Evolutionary conservation across 2,797 vertebrate genomes (phyloP).

Genomic region (Choloepus didactylus): DNA sequence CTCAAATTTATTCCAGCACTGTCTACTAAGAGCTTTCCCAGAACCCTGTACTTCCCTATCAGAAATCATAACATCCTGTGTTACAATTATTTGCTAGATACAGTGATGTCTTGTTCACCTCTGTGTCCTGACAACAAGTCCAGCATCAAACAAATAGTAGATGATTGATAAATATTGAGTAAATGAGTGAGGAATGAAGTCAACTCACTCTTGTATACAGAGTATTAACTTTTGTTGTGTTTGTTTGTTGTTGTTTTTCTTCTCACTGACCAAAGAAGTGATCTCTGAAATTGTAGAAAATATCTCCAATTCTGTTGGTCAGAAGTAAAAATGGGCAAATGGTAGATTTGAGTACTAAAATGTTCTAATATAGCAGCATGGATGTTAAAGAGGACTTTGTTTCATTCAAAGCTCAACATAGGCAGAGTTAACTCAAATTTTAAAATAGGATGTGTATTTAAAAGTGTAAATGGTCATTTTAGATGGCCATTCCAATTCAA

Average conservation of each 20-base stretch:
- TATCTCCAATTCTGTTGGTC: background rate
- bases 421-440: background rate
- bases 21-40: background rate
- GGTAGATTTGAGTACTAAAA: background rate
- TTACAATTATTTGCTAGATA: background rate
- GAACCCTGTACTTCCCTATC: background rate
- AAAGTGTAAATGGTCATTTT: constrained; percentile 29
- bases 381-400: constrained; percentile 41
- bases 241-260: background rate
- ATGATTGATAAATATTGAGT: constrained; percentile 17
- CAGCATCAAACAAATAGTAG: background rate
- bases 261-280: background rate
- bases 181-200: constrained; percentile 1
- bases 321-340: background rate
- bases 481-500: constrained; percentile 2
- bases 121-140: background rate
- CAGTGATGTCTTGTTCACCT: background rate
- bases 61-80: accelerated
- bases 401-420: background rate
- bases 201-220: background rate
- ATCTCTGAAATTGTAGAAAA: constrained; percentile 22
- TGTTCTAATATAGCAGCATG: background rate
- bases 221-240: background rate
- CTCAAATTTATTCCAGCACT: background rate
- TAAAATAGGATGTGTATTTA: constrained; percentile 30